phyloP scores from a whole-genome alignment of 2,113 vertebrate species.

The Podarcis cretensis region DNA sequence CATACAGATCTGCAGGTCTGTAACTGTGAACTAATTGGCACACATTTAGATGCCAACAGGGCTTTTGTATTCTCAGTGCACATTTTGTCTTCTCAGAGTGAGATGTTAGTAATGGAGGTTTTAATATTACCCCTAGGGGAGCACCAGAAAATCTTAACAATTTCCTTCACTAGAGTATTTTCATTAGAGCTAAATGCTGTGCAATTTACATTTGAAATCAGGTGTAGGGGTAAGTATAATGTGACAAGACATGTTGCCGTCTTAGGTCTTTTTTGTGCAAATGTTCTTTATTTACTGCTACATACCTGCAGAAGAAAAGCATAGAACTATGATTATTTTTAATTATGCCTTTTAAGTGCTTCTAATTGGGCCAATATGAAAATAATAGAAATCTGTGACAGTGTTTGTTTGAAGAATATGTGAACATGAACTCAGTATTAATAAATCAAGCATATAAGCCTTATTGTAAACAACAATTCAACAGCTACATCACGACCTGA shows the following conservation, averaged over 20 bases:
- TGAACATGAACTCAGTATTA: constrained; percentile 51
- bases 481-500: constrained; percentile 37
- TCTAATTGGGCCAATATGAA: constrained; percentile 62
- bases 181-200: constrained; percentile 86
- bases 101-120: constrained; percentile 82
- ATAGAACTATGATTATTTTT: constrained; percentile 62
- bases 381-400: constrained; percentile 58
- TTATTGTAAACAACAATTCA: constrained; percentile 37
- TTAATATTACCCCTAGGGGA: constrained; percentile 86
- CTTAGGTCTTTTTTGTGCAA: constrained; percentile 62
- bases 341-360: constrained; percentile 70
- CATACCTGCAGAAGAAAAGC: constrained; percentile 71
- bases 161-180: constrained; percentile 87
- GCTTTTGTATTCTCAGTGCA: constrained; percentile 83
- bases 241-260: constrained; percentile 80
- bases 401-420: constrained; percentile 57
- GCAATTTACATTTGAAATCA: constrained; percentile 89
- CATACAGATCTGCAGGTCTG: constrained; percentile 71
- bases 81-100: constrained; percentile 83
- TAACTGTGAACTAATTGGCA: constrained; percentile 82
- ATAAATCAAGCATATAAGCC: constrained; percentile 47
- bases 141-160: constrained; percentile 87
- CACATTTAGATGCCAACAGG: constrained; percentile 83
- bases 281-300: constrained; percentile 76
- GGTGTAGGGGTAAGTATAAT: constrained; percentile 80